These are phyloP conservation scores for Serripes groenlandicus DNA, from an alignment of 2,888 invertebrate genomes.

Conservation along the genomic window DNA sequence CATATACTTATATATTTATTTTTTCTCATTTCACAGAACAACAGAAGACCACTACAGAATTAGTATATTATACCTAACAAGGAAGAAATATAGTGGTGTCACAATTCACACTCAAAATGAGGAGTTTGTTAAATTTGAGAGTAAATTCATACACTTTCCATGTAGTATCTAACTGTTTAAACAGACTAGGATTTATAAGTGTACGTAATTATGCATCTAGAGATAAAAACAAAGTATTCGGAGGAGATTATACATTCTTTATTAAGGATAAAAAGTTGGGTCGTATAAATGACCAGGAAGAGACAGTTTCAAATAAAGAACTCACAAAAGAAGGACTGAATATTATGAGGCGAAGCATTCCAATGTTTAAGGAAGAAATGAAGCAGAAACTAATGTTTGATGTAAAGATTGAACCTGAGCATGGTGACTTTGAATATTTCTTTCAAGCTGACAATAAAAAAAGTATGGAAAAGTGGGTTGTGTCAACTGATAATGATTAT, in stretches of 20 bases:
- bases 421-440: conserved; percentile 91
- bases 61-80: too few species aligned
- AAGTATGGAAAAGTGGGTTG: conserved; percentile 89
- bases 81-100: too few species aligned
- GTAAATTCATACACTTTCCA: background rate
- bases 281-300: background rate
- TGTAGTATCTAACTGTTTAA: background rate
- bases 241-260: background rate
- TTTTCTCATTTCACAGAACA: too few species aligned
- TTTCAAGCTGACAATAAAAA: conserved; percentile 91
- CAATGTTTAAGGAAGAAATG: conserved; percentile 88
- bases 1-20: too few species aligned
- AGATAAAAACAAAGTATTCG: background rate
- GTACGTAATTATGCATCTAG: conserved; percentile 9
- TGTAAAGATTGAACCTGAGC: conserved; percentile 85
- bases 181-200: background rate
- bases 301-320: background rate
- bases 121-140: too few species aligned
- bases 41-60: too few species aligned
- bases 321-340: conserved; percentile 34
- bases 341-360: conserved; percentile 46
- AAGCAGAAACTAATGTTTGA: conserved; percentile 90
- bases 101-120: too few species aligned
- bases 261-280: conserved; percentile 5
- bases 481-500: conserved; percentile 93